Evolutionary conservation across 2,797 vertebrate genomes (phyloP).

Genomic region (Sebastes nivosus): DNA sequence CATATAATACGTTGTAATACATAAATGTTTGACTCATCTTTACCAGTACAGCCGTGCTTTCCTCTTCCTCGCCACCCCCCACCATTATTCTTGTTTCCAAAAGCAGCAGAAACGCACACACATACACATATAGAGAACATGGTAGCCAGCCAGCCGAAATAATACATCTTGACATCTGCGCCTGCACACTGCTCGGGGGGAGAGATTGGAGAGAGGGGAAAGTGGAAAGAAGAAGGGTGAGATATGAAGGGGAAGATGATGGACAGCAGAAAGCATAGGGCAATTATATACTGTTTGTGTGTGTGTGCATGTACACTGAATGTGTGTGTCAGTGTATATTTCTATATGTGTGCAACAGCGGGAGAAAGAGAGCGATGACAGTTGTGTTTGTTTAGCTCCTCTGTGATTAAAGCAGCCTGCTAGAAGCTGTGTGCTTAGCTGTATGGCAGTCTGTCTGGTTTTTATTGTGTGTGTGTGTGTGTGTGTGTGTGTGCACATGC

Average conservation of each 20-base stretch:
- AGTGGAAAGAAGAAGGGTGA: constrained; percentile 59
- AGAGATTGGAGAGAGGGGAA: constrained; percentile 56
- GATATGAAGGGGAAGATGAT: constrained; percentile 69
- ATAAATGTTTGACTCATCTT: constrained; percentile 55
- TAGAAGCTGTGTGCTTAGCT: constrained; percentile 59
- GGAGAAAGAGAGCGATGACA: constrained; percentile 53
- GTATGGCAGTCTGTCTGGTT: constrained; percentile 48
- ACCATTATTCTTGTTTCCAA: constrained; percentile 62
- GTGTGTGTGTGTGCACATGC: neutral
- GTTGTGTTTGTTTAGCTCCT: constrained; percentile 73
- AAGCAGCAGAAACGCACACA: constrained; percentile 43
- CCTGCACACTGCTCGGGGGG: constrained; percentile 77
- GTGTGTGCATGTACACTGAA: neutral
- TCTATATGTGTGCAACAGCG: constrained; percentile 32
- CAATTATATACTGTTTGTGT: constrained; percentile 64
- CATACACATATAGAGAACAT: constrained; percentile 57
- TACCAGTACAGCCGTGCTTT: constrained; percentile 1
- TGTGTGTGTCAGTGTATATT: constrained; percentile 6
- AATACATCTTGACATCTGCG: constrained; percentile 85
- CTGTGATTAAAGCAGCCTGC: constrained; percentile 69
- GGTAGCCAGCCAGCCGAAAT: constrained; percentile 77
- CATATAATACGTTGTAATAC: constrained; percentile 17
- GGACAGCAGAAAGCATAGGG: constrained; percentile 71
- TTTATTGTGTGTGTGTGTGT: neutral
- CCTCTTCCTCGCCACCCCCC: neutral